A percentile compares a stretch with the other conserved stretches of the same genome.
phyloP scores from a whole-genome alignment of 2,888 invertebrate species.

The Acanthococcus lagerstroemiae region DNA sequence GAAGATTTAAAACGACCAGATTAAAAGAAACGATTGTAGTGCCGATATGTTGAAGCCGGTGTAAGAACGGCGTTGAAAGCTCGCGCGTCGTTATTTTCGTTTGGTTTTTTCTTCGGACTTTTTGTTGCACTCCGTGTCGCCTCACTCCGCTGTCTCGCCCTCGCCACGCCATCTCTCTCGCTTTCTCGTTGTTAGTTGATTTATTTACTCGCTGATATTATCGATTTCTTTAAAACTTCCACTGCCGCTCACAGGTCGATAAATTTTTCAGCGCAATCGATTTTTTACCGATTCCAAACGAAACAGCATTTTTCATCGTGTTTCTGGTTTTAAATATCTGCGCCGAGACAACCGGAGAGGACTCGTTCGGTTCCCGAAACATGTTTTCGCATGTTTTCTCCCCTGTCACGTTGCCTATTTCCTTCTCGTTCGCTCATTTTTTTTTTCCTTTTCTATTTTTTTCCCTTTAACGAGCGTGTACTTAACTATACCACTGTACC shows the following conservation, averaged over 20 bases:
- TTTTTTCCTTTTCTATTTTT: no score
- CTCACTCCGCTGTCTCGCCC: not conserved
- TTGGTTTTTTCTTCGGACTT: not conserved
- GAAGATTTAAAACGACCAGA: conserved; percentile 25
- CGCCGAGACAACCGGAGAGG: not conserved
- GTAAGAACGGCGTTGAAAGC: conserved; percentile 22
- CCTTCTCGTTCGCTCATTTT: no score
- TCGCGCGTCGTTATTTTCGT: conserved; percentile 12
- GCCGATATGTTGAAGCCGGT: conserved; percentile 19
- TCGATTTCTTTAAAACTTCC: not conserved
- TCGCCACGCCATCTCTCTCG: not conserved
- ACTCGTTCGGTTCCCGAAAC: no score
- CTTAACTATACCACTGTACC: no score
- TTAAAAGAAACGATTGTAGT: conserved; percentile 22
- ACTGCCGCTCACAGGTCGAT: not conserved
- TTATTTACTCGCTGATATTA: not conserved
- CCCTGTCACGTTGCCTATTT: no score
- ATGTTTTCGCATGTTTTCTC: no score
- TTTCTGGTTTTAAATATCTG: not conserved
- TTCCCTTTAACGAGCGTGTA: no score
- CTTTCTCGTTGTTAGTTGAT: not conserved
- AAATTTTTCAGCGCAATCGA: not conserved
- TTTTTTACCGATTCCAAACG: not conserved
- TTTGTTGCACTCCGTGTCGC: no score
- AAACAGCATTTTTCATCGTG: not conserved